phyloP scores from a whole-genome alignment of 2,888 invertebrate genomes.

The Cephonodes hylas region DNA sequence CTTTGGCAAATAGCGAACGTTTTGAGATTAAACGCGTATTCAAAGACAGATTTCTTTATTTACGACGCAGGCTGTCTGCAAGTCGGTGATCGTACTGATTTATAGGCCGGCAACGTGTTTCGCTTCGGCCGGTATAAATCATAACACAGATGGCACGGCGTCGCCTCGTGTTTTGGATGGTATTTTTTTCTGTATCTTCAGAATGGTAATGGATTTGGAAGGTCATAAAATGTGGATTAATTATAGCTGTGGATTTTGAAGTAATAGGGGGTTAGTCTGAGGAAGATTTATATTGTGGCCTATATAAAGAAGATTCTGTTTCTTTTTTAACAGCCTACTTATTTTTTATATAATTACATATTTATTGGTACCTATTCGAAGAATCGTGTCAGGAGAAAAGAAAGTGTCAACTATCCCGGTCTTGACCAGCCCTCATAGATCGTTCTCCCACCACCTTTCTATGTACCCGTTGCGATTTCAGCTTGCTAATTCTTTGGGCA shows the following conservation, averaged over 20 bases:
- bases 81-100: conserved; percentile 24
- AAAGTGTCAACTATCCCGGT: too few relatives aligned
- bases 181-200: neutral
- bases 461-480: too few relatives aligned
- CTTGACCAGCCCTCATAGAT: too few relatives aligned
- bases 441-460: too few relatives aligned
- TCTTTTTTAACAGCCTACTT: too few relatives aligned
- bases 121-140: conserved; percentile 28
- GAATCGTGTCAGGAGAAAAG: too few relatives aligned
- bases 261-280: too few relatives aligned
- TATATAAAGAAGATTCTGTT: too few relatives aligned
- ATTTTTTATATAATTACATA: too few relatives aligned
- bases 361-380: too few relatives aligned
- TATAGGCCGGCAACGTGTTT: conserved; percentile 17
- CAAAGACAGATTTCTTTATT: conserved; percentile 34
- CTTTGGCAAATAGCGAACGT: neutral
- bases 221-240: neutral
- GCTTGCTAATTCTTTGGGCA: too few relatives aligned
- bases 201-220: neutral
- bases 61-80: conserved; percentile 25
- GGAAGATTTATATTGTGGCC: too few relatives aligned
- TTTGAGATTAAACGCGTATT: conserved; percentile 14
- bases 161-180: conserved; percentile 23
- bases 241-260: neutral
- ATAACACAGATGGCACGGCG: conserved; percentile 27